phyloP scores from a whole-genome alignment of 2,113 vertebrate species.

The rabbit (Oryctolagus cuniculus) region DNA sequence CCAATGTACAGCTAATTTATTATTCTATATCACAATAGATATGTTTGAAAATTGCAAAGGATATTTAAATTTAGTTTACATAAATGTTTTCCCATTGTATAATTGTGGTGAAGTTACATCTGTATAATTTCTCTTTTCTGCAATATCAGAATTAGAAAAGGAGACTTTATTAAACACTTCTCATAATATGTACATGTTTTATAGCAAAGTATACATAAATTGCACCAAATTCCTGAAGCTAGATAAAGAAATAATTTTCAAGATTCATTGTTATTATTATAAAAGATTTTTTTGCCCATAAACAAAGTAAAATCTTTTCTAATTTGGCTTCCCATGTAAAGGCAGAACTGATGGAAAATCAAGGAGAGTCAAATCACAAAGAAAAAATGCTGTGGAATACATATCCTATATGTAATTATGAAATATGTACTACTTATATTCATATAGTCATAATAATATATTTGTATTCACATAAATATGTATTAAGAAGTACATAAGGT shows the following conservation, averaged over 20 bases:
- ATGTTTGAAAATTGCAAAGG: neutral
- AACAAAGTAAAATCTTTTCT: constrained; percentile 26
- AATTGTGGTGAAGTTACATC: neutral
- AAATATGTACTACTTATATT: too few relatives aligned
- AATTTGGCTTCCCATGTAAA: neutral
- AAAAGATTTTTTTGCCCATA: constrained; percentile 26
- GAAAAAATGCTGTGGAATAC: neutral
- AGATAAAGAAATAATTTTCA: constrained; percentile 19
- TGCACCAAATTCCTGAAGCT: constrained; percentile 9
- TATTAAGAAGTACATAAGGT: neutral
- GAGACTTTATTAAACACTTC: neutral
- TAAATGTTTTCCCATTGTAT: neutral
- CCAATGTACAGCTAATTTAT: constrained; percentile 35
- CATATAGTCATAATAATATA: too few relatives aligned
- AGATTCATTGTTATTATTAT: constrained; percentile 8
- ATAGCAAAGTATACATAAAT: constrained; percentile 49
- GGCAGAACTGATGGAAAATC: neutral
- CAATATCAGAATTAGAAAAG: neutral
- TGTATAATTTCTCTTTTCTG: neutral
- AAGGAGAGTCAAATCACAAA: neutral
- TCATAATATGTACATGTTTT: neutral
- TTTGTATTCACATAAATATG: too few relatives aligned
- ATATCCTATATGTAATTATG: neutral
- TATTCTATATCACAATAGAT: neutral
- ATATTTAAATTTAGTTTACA: neutral